Percentiles rank a stretch among this genome's conserved stretches.
Evolutionary conservation across 92 coral and sea anemone species (phyloP).

Genomic region (Scolanthus callimorphus): DNA sequence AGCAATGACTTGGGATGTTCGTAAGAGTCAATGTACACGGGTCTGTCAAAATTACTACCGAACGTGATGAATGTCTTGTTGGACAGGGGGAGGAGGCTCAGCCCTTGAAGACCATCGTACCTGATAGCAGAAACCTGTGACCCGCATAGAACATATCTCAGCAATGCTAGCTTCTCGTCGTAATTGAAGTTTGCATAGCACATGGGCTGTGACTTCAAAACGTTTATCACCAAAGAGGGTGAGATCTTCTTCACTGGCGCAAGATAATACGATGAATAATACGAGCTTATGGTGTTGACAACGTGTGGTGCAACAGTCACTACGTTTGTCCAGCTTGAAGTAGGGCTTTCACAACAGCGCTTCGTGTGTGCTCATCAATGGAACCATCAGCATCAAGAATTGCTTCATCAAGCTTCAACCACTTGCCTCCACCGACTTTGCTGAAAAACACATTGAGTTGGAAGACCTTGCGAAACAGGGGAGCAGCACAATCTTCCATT

Average conservation of each 20-base stretch:
- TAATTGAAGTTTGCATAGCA: conserved; percentile 12
- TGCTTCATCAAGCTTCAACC: conserved; percentile 51
- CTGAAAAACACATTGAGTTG: conserved; percentile 28
- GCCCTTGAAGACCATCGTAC: conserved; percentile 37
- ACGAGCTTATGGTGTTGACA: conserved; percentile 7
- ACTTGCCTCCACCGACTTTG: conserved; percentile 44
- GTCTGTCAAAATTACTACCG: conserved; percentile 1
- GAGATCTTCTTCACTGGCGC: conserved; percentile 26
- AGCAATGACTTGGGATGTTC: conserved; percentile 61
- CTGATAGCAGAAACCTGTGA: no score
- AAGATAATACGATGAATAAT: not conserved
- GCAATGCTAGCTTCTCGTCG: conserved; percentile 44
- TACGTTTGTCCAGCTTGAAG: conserved; percentile 26
- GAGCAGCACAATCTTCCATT: conserved; percentile 39
- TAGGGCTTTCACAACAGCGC: conserved; percentile 12
- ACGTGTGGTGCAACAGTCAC: conserved; percentile 55
- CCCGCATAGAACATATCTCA: conserved; percentile 61
- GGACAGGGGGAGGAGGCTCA: conserved; percentile 69
- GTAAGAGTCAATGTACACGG: conserved; percentile 44
- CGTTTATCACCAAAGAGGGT: conserved; percentile 38
- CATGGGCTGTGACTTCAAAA: conserved; percentile 20
- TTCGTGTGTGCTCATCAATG: conserved; percentile 1
- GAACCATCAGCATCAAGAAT: conserved; percentile 12
- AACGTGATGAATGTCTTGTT: conserved; percentile 43
- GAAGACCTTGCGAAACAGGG: conserved; percentile 20